Conservation (phyloP, 2,888 invertebrate genomes). For the Hyles lineata region DNA sequence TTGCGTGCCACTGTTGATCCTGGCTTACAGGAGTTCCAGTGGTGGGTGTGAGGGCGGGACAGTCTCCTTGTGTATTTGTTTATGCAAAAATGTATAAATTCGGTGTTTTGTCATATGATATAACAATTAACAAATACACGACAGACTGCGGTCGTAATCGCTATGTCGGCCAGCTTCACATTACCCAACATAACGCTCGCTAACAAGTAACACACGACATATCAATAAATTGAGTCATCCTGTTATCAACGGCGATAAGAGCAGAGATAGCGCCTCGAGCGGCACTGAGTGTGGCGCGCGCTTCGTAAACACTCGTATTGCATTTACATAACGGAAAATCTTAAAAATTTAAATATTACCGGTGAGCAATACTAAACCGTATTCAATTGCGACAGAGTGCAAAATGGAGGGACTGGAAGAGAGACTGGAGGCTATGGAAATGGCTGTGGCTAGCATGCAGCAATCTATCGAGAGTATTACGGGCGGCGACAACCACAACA, state of each 20-base stretch:
- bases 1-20: too few species aligned
- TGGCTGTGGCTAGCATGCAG: not conserved
- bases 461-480: not conserved
- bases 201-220: not conserved
- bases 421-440: not conserved
- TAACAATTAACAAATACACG: too few species aligned
- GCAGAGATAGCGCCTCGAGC: not conserved
- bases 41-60: too few species aligned
- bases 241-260: not conserved
- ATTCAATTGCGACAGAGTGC: not conserved
- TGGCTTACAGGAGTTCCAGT: too few species aligned
- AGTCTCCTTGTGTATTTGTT: too few species aligned
- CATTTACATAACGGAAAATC: too few species aligned
- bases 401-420: not conserved
- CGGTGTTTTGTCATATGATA: too few species aligned
- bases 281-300: not conserved
- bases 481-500: not conserved
- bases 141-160: too few species aligned
- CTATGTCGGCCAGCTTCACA: not conserved
- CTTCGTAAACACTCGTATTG: not conserved
- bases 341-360: too few species aligned
- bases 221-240: conserved; percentile 1
- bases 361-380: too few species aligned
- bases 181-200: not conserved
- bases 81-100: too few species aligned